Evolutionary conservation across 1,140 invertebrate genomes (phyloP), one percentile per base, ranked within the genome.

Genomic region (Brachionus manjavacas): DNA sequence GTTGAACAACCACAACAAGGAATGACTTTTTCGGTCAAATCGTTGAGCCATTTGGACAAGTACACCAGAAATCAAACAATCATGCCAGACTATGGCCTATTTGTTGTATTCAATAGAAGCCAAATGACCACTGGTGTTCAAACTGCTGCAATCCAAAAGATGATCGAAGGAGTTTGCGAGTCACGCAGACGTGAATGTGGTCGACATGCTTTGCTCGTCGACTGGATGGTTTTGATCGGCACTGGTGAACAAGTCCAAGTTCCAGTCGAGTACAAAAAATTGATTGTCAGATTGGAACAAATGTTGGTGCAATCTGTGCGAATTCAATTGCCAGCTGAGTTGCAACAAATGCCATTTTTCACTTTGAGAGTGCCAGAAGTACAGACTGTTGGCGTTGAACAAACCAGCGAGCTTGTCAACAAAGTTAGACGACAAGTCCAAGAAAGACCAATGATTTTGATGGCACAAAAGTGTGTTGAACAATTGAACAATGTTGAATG

Each of bases 41-140:
- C 41, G 12, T 31, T 76, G 2, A 23, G 28, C 20, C 39, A 76
- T 35, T 76, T 76, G 41, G 72, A 76, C n/a, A 76, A 49, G 28
- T 76, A 25, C 12, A 76, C 72, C 16, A 25, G 72, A 76, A 23
- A 23, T 3, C 23, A 25, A 49, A 25, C 43, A 49, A 31, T 76
- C 25, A 76, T 76, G 72, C 72, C 72, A 76, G 72, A 76, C 41
- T 49, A 76, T 49, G 72, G 72, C 52, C 25, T 76, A 23, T 76
- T 76, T 76, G 72, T 76, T 76, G 72, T 49, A 3, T 49, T 76
- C 20, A 76, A 41, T 14, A 76, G 43, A 46, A 43, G 35, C 25
- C 31, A 23, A 16, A n/a, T 16, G 16, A n/a, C 20, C 72, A 35
- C 20, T 49, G 16, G 12, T 41, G 39, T 28, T 74, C 14, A 41